phyloP scores from a whole-genome alignment of 1,140 invertebrate genomes.

The Trichomalopsis sarcophagae region DNA sequence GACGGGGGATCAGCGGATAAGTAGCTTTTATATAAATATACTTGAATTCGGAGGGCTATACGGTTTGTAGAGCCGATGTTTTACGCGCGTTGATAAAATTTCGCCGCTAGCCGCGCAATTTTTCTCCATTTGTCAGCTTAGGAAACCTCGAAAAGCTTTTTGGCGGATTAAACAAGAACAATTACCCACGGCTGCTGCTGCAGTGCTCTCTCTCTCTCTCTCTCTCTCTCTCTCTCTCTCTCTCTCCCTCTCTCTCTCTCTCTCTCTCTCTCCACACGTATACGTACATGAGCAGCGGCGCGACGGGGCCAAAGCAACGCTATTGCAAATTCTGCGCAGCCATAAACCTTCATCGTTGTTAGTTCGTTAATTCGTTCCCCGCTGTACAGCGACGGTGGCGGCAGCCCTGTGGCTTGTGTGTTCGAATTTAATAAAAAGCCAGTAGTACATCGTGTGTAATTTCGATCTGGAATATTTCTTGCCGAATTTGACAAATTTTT shows the following conservation, averaged over 20 bases:
- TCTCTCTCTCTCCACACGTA: too few relatives aligned
- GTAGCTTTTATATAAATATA: neutral
- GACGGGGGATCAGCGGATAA: neutral
- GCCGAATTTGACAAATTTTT: too few relatives aligned
- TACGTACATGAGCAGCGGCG: too few relatives aligned
- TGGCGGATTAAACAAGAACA: conserved; percentile 21
- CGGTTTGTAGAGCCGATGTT: neutral
- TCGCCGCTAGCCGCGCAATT: neutral
- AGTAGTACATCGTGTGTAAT: too few relatives aligned
- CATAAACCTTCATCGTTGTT: neutral
- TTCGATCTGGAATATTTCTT: too few relatives aligned
- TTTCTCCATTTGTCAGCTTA: conserved; percentile 25
- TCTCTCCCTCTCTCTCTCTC: too few relatives aligned
- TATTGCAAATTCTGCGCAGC: conserved; percentile 8
- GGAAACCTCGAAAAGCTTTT: conserved; percentile 27
- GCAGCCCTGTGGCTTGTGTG: neutral
- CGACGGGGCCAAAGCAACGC: neutral
- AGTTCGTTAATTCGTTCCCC: neutral
- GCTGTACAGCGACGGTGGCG: too few relatives aligned
- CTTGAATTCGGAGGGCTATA: too few relatives aligned
- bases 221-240: too few relatives aligned
- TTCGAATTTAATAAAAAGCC: neutral
- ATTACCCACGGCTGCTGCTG: neutral
- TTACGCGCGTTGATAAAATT: neutral
- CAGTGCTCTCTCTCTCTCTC: too few relatives aligned